Conservation (phyloP, 2,888 invertebrate genomes). For the Eutolmus rufibarbis region DNA sequence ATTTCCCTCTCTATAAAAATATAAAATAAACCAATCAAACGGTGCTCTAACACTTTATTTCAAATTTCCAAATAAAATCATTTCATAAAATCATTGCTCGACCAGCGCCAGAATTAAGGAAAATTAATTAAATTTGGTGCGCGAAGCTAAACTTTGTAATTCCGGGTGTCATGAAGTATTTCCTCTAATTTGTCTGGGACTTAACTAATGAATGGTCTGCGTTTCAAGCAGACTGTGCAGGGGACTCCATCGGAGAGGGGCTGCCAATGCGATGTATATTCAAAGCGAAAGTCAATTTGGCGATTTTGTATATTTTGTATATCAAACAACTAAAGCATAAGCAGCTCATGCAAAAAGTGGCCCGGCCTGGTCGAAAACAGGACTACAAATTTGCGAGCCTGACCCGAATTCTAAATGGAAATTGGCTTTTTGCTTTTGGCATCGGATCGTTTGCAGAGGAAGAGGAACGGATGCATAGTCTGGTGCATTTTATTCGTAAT, state of each 20-base stretch:
- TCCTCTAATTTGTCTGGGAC: neutral
- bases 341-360: neutral
- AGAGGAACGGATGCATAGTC: neutral
- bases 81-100: neutral
- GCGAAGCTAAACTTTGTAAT: neutral
- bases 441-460: neutral
- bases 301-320: neutral
- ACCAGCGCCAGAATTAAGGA: neutral
- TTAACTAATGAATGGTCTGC: neutral
- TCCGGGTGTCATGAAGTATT: neutral
- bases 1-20: neutral
- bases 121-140: neutral
- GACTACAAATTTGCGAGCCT: neutral
- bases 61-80: neutral
- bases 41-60: neutral
- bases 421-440: neutral
- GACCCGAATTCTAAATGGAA: constrained; percentile 1
- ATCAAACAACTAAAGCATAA: neutral
- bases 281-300: neutral
- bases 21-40: neutral
- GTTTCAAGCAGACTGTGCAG: neutral
- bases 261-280: neutral
- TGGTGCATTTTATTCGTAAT: neutral
- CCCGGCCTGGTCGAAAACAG: neutral
- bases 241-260: neutral